Evolutionary conservation across 2,113 vertebrate genomes (phyloP), one percentile per base, ranked within the genome.

Genomic region (Ptychochromis oligacanthus): DNA sequence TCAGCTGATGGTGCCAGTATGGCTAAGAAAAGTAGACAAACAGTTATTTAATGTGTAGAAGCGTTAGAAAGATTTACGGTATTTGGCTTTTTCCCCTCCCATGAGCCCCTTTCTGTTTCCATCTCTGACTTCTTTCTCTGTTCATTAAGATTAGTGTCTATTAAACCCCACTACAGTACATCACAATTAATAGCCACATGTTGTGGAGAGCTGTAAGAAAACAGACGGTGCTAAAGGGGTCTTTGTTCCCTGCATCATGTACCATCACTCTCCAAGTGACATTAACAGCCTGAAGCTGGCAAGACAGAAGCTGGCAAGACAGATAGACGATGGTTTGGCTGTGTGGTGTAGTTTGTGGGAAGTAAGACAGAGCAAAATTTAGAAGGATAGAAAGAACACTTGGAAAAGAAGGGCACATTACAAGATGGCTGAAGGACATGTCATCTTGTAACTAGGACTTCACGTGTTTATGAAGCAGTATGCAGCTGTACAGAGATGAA

Each of bases 401-500:
- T 18, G 9, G 62, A 6, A 65, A 65, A 18, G 22, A 52, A 4
- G 9, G 28, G 54, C 20, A 9, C 20, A 55, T n/a, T 55, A n/a
- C 11, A 55, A 10, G 49, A 70, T 10, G 1, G 64, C 64, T 49
- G 24, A 20, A 70, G 43, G 46, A 11, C 9, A 20, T 46, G 43
- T 72, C 46, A 54, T 31, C 46, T 52, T 31, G 43, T 18, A 20
- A 14, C 40, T 31, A 52, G 65, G 31, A 20, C 46, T 0, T 79
- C 0, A 36, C 22, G 61, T 56, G 10, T 49, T 65, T 22, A 20
- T 15, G n/a, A 36, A 10, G 43, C 14, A 20, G 17, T 6, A 12
- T 64, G 18, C 56, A 86, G 67, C 78, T 83, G 61, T 10, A 17
- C 14, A 22, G 5, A 26, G 43, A 79, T 67, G 43, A 75, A 57